Conservation (phyloP, 2,888 invertebrate genomes). For the Aphodius granarius region DNA sequence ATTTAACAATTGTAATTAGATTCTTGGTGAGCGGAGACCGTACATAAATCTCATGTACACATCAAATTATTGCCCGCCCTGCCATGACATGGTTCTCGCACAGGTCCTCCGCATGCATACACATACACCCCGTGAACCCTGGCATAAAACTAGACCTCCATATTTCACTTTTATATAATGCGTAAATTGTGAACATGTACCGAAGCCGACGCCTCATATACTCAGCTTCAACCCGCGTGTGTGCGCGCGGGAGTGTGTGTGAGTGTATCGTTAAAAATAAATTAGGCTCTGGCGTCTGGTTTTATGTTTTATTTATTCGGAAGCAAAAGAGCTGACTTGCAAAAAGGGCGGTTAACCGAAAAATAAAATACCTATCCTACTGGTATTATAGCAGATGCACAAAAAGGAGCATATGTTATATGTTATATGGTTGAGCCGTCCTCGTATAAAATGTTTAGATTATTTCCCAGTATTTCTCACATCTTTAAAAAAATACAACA, state of each 20-base stretch:
- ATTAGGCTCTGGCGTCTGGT: neutral
- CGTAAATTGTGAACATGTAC: conserved; percentile 11
- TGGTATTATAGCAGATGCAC: neutral
- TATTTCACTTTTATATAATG: conserved; percentile 15
- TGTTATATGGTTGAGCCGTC: neutral
- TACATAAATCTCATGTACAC: conserved; percentile 8
- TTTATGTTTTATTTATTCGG: conserved; percentile 15
- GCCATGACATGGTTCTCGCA: neutral
- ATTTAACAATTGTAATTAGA: conserved; percentile 14
- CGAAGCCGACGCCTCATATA: neutral
- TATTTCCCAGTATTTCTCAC: neutral
- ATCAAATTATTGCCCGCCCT: neutral
- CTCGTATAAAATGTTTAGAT: neutral
- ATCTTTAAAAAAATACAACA: too few relatives aligned
- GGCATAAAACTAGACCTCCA: conserved; percentile 8
- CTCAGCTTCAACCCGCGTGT: neutral
- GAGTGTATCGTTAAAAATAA: conserved; percentile 10
- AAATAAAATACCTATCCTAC: conserved; percentile 6
- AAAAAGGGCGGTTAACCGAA: conserved; percentile 9
- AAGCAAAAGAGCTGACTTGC: neutral
- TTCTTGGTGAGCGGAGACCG: neutral
- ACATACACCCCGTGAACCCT: neutral
- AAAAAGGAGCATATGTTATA: neutral
- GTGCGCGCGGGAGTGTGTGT: neutral
- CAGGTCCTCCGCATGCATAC: neutral